Evolutionary conservation across 2,888 invertebrate genomes (phyloP).

Genomic region (Tipula vernalis): DNA sequence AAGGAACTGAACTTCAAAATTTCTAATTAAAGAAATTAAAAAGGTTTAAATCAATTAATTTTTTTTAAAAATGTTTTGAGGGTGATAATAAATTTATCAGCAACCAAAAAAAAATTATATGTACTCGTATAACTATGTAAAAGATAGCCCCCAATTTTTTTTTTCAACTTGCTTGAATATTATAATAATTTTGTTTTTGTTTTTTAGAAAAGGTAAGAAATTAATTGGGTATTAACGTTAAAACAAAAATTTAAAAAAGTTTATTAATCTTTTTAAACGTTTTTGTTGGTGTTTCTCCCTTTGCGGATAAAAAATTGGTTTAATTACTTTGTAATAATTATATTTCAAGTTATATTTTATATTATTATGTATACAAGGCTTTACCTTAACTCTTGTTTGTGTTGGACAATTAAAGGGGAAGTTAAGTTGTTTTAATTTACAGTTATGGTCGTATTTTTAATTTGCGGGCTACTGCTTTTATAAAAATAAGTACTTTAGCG

Average conservation of each 20-base stretch:
- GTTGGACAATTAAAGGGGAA: neutral
- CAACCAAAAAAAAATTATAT: neutral
- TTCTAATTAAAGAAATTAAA: neutral
- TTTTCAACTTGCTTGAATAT: neutral
- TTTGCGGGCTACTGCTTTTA: too few relatives aligned
- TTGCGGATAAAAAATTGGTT: neutral
- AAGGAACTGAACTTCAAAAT: neutral
- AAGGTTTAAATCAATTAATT: neutral
- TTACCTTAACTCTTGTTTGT: neutral
- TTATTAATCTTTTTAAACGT: neutral
- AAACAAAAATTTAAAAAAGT: neutral
- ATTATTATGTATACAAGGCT: neutral
- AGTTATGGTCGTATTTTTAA: too few relatives aligned
- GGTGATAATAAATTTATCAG: neutral
- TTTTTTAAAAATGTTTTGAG: neutral
- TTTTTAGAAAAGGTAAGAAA: neutral
- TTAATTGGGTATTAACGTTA: constrained; percentile 4
- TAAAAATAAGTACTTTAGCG: too few relatives aligned
- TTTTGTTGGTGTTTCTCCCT: neutral
- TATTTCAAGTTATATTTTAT: neutral
- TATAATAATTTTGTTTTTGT: neutral
- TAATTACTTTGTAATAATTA: neutral
- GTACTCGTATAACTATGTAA: too few relatives aligned
- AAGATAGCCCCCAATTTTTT: neutral
- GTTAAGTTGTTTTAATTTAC: too few relatives aligned